Evolutionary conservation across 2,797 vertebrate genomes (phyloP), one percentile per base, ranked within the genome.

Genomic region (Oceanodroma leucorhoa): DNA sequence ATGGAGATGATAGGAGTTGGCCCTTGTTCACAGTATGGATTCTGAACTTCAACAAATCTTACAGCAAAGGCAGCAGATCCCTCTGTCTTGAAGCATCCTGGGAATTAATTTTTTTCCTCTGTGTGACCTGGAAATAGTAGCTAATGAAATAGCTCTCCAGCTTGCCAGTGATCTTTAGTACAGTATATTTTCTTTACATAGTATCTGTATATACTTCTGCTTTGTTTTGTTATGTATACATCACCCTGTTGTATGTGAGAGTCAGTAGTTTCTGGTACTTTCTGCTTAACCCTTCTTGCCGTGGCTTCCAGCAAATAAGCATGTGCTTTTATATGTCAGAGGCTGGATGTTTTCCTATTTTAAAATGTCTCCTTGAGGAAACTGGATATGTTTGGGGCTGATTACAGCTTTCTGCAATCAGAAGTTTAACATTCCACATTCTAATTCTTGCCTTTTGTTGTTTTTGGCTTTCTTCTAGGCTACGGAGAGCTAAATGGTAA

Each of bases 401-500:
- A 94, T 93, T 89, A 19, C 91, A 77, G 90, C 79, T 90, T 93
- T 96, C 82, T 92, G 66, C 73, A 64, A 72, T 85, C 58, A 70
- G 46, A 70, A 50, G 65, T 83, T 78, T 76, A 88, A 54, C n/a
- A 1, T 94, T 90, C 85, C 71, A 46, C 51, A 1, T 89, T 92
- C 90, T 97, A 82, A 97, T 83, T 90, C 90, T 96, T 95, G 87
- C 83, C 78, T 90, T 84, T 83, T 94, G 76, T 86, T 93, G n/a
- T 82, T 97, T 82, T 93, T 97, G 95, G 78, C 96, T 98, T 98
- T 85, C 78, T 89, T 75, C 17, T 97, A 99, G 99, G 99, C 92
- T 98, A 98, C 89, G 98, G 98, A 97, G 99, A 99, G 98, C 95
- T 99, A 96, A 99, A 98, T 95, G 97, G 98, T 96, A 97, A 97